A percentile compares a stretch with the other conserved stretches of the same genome.
These are phyloP conservation scores for Leptopilina myrica DNA, from an alignment of 2,888 invertebrate genomes.

Conservation along the genomic window DNA sequence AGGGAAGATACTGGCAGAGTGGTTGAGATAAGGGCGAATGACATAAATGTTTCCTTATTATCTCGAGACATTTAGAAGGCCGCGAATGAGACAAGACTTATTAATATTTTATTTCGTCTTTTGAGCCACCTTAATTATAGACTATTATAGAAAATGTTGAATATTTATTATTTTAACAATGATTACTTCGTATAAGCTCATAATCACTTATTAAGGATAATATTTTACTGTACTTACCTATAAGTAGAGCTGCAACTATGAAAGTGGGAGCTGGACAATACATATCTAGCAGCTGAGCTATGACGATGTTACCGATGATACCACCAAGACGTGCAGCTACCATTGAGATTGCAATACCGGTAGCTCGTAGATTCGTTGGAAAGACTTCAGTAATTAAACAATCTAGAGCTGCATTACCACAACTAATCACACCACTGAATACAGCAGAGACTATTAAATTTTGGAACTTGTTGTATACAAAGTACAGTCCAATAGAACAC, in stretches of 20 bases:
- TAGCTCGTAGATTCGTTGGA: slow-evolving; percentile 93
- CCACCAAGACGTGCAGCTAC: slow-evolving; percentile 93
- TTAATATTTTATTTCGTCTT: too few relatives aligned
- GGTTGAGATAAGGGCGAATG: too few relatives aligned
- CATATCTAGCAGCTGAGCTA: slow-evolving; percentile 90
- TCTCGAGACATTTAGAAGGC: too few relatives aligned
- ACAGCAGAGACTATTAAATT: slow-evolving; percentile 90
- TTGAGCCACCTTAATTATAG: neutral
- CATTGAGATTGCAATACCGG: slow-evolving; percentile 94
- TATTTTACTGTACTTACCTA: slow-evolving; percentile 75
- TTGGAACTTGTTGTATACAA: slow-evolving; percentile 89
- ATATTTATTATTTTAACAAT: too few relatives aligned
- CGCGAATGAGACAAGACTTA: too few relatives aligned
- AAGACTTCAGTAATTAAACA: slow-evolving; percentile 96
- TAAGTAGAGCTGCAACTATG: slow-evolving; percentile 90
- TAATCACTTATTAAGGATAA: too few relatives aligned
- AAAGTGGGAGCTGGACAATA: slow-evolving; percentile 96
- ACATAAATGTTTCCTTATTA: too few relatives aligned
- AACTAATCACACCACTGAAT: slow-evolving; percentile 92
- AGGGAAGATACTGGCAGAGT: too few relatives aligned
- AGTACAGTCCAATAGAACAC: slow-evolving; percentile 91
- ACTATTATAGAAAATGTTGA: too few relatives aligned
- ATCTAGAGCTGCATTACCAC: slow-evolving; percentile 93
- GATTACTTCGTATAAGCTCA: too few relatives aligned
- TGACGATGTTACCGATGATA: slow-evolving; percentile 91